Percentiles rank a stretch among this genome's conserved stretches.
Evolutionary conservation across 2,113 vertebrate genomes (phyloP).

Genomic region (Siniperca knerii): DNA sequence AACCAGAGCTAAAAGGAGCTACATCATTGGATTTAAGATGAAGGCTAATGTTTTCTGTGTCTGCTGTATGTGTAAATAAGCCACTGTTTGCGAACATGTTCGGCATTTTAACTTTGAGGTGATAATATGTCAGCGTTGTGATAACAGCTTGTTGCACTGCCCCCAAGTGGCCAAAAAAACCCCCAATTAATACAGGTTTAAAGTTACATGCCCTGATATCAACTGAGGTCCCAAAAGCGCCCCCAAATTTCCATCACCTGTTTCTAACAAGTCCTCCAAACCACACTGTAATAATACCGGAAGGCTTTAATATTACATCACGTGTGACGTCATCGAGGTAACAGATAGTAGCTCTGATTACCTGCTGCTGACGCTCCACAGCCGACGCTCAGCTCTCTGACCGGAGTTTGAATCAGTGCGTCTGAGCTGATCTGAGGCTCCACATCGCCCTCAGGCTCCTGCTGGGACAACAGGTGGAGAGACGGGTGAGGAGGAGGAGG

Average conservation of each 20-base stretch:
- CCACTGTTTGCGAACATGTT: not conserved
- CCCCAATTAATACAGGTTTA: not conserved
- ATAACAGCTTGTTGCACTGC: not conserved
- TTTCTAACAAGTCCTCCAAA: not conserved
- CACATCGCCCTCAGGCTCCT: constrained; percentile 71
- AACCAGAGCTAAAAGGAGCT: not conserved
- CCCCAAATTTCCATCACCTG: not conserved
- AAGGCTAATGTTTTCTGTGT: too few species aligned
- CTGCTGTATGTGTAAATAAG: not conserved
- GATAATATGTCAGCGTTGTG: not conserved
- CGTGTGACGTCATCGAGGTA: not conserved
- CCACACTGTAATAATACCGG: too few species aligned
- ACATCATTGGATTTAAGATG: too few species aligned
- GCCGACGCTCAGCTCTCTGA: constrained; percentile 43
- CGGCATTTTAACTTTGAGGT: too few species aligned
- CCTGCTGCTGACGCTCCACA: constrained; percentile 64
- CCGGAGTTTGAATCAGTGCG: constrained; percentile 50
- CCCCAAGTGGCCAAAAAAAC: not conserved
- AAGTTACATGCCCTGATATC: not conserved
- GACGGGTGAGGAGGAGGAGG: not conserved
- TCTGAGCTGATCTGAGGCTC: constrained; percentile 42
- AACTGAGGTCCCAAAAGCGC: accelerated
- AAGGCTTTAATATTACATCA: not conserved
- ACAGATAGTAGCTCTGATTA: constrained; percentile 15
- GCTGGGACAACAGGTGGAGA: constrained; percentile 15